Evolutionary conservation across 1,140 invertebrate species (phyloP), one percentile per base, ranked within the genome.

Genomic region (Cydia pomonella): DNA sequence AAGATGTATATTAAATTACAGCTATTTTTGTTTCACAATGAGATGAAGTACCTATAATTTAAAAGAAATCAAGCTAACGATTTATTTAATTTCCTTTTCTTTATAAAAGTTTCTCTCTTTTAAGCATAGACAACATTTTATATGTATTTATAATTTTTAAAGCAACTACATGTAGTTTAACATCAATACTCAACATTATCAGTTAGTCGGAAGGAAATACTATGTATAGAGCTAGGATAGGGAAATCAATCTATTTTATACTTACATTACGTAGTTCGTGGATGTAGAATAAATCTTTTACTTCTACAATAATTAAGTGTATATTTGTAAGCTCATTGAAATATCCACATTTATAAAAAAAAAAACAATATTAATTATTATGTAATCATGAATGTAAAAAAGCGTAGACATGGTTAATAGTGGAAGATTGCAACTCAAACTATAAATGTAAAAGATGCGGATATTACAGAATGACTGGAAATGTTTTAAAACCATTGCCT

Each of bases 221-320:
- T 82, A 83, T 81, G 77, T 83, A 73, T 73, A 75, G 50, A 82
- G 77, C 72, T 84, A 90, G 84, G 80, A 75, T 87, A 89, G 82
- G 84, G 73, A 86, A 86, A 87, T 84, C 88, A 92, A 87, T 91
- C 87, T 92, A 92, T 92, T 92, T 92, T 92, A 92, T 91, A 92
- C 87, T 89, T 84, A 86, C 75, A 75, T 74, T 72, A 76, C 23
- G 74, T 88, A 85, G 79, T 72, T 50, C 76, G 66, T 80, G 82
- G 73, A 29, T 75, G 59, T 81, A 77, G 75, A 77, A 71, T 76
- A 18, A 33, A 18, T 69, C 33, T 69, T 69, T 69, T 71, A 73
- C 18, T 73, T 76, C n/a, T 75, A 74, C 63, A 63, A 79, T 78
- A 78, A 18, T 41, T 76, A 76, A 76, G 64, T 66, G 63, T 80